These are phyloP conservation scores for Corynorhinus townsendii DNA, from an alignment of 2,113 vertebrate species.

Conservation along the genomic window DNA sequence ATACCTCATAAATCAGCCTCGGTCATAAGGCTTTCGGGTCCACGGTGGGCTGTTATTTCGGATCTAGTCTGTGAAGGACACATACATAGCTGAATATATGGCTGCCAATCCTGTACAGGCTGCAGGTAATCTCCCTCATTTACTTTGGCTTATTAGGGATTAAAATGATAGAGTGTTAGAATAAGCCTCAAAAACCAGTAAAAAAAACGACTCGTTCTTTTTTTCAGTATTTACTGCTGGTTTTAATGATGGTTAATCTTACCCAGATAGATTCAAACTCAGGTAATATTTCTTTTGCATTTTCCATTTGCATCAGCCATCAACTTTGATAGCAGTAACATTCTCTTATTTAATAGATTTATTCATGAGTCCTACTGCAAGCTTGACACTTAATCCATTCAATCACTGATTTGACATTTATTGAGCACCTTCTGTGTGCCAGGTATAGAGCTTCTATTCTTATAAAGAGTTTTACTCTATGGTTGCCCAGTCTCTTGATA, in stretches of 20 bases:
- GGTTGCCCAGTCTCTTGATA: neutral
- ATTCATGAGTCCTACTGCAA: neutral
- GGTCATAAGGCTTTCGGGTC: neutral
- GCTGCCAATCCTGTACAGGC: neutral
- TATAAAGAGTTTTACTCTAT: neutral
- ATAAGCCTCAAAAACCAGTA: neutral
- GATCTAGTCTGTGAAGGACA: neutral
- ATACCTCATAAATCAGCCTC: neutral
- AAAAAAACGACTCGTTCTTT: neutral
- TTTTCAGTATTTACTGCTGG: neutral
- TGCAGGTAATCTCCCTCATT: neutral
- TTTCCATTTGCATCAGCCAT: constrained; percentile 2
- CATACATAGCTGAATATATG: rapidly evolving
- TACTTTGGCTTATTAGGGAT: neutral
- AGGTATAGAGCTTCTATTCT: neutral
- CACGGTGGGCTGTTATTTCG: neutral
- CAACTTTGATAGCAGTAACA: neutral
- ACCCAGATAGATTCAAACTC: neutral
- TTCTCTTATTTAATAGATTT: neutral
- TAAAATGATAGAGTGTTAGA: neutral
- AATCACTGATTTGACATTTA: neutral
- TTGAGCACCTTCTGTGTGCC: neutral
- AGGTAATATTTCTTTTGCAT: neutral
- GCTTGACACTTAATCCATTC: neutral
- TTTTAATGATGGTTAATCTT: neutral